phyloP scores from a whole-genome alignment of 2,113 vertebrate species.

The Scatophagus argus region DNA sequence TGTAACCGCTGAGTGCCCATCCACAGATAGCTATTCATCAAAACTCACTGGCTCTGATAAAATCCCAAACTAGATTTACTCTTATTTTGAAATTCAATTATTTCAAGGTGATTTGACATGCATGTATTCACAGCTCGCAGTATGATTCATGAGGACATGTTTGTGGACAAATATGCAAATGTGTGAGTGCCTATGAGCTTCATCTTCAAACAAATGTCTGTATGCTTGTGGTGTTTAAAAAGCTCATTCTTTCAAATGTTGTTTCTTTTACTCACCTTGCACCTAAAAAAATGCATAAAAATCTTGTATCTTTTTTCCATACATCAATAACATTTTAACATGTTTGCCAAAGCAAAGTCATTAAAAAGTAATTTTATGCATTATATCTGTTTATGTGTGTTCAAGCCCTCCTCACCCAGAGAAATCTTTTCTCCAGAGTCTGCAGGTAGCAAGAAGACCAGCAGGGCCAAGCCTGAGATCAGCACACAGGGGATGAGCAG shows the following conservation, averaged over 20 bases:
- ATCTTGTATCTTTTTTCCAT: too few relatives aligned
- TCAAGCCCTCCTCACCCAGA: conserved; percentile 73
- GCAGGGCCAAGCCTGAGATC: conserved; percentile 89
- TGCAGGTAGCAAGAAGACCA: conserved; percentile 90
- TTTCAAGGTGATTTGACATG: conserved; percentile 24
- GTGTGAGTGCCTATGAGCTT: too few relatives aligned
- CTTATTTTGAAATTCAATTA: conserved; percentile 38
- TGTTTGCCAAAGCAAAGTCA: not conserved
- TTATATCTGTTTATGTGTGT: not conserved
- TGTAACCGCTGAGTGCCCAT: conserved; percentile 27
- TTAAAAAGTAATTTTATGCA: not conserved
- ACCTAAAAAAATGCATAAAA: too few relatives aligned
- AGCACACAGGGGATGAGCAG: conserved; percentile 90
- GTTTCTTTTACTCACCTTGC: too few relatives aligned
- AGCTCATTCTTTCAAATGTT: too few relatives aligned
- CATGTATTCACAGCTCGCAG: conserved; percentile 19
- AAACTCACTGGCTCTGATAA: conserved; percentile 22
- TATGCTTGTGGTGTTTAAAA: too few relatives aligned
- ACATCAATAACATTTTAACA: not conserved
- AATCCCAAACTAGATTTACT: conserved; percentile 2
- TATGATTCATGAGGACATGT: conserved; percentile 22
- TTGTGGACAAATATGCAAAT: conserved; percentile 12
- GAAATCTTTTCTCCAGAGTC: conserved; percentile 86
- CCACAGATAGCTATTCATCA: conserved; percentile 29
- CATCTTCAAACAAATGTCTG: too few relatives aligned